Evolutionary conservation across 2,113 vertebrate species (phyloP), one percentile per base, ranked within the genome.

Genomic region (Cephalopterus ornatus): DNA sequence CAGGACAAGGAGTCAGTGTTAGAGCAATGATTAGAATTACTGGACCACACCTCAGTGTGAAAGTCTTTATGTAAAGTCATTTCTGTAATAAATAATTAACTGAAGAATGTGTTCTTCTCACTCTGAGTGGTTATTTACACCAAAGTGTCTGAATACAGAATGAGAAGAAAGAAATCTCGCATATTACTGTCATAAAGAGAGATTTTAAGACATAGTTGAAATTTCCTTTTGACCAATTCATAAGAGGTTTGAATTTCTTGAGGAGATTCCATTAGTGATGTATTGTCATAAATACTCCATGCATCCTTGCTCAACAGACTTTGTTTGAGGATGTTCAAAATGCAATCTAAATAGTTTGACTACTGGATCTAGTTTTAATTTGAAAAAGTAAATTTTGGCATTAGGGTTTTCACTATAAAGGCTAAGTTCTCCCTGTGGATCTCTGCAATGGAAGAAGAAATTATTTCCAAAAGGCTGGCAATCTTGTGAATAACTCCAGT

Each of bases 361-460:
- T 84, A 47, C 39, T 50, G 84, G 35, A 68, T 92, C 55, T 74
- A 71, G 46, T 76, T 97, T 95, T 89, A 95, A 96, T 89, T 93
- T 96, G 74, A 62, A 85, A 82, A 91, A 76, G 32, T 85, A 88
- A 62, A 88, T 85, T 97, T 92, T 89, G 71, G 44, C 46, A 41
- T 87, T 75, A 78, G 37, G 26, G 22, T 83, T 96, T 90, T 91
- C 44, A 17, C 55, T 95, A 14, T 62, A 86, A 93, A 85, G 58
- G 59, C 72, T 77, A 63, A 83, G 52, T 68, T 83, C 24, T 93
- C 90, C 94, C 79, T 46, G 28, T 86, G 90, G 88, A 86, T 52
- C 30, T 59, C 27, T 72, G 85, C 3, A 3, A 6, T 80, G 59
- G 82, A 90, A 88, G 71, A 63, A 88, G 52, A 76, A 83, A 94